Base-by-base conservation (phyloP, 64 coral and sea anemone genomes). In the Cladopsammia gracilis region DNA sequence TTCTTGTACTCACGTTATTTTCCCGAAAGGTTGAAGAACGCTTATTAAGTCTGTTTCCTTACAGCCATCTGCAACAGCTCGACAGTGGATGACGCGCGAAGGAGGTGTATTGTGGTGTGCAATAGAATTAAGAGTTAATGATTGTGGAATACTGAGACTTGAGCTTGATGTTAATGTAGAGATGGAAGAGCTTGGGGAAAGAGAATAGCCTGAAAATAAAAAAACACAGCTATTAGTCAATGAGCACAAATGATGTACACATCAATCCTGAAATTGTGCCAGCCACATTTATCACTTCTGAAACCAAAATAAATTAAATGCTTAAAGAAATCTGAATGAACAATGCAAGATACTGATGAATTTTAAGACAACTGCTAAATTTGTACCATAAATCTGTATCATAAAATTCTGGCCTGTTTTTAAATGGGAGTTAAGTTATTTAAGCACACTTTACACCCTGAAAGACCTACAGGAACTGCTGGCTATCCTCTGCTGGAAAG, bases 21-120 rank as follows among this genome's bases (percentile, higher is more conserved):
- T 98, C 60, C 94, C 97, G 79, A 98, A 98, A 54, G 97, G 97
- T 81, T 98, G 96, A 89, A 98, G 92, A 50, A 98, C 96, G 71
- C 78, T 86, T 42, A 98, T 98, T 34, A 98, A 73, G 60, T 98
- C 96, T 92, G 96, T 98, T 87, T 98, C 96, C 60, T 98, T 98
- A 77, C 96, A 98, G 73, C 96, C 96, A 78, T 98, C 96, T 71
- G 96, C 96, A 46, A 98, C 96, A 44, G 96, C 96, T 89, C 96
- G 93, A 71, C 96, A 98, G 50, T 98, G 96, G 51, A 98, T 98
- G 49, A 98, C 96, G 20, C 96, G 87, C 25, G 96, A 98, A 23
- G 96, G 96, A 22, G 96, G 96, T 53, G 96, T 98, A 85, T 92
- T 92, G 53, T 98, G 96, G 45, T 98, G 96, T 71, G 96, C 96